Base-by-base conservation (phyloP, 2,888 invertebrate species). In the Hyalella azteca region DNA sequence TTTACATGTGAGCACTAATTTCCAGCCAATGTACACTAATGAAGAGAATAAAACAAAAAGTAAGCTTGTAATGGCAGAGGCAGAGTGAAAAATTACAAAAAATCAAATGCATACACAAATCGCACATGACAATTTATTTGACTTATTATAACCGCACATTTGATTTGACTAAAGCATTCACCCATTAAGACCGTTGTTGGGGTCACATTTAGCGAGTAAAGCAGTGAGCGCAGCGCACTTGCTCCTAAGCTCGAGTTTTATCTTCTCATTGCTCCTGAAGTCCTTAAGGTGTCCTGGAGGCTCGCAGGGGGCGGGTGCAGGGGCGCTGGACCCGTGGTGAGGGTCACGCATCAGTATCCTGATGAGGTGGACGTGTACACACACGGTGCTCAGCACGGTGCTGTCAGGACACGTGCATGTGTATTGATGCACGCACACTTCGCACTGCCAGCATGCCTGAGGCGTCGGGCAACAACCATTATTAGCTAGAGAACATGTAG, bases 361-460 rank as follows among this genome's bases (percentile, higher is more conserved):
- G n/a, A 75, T 75, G 26, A 75, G 45, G 75, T 75, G 75, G 5
- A 75, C 36, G 19, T 75, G 75, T 15, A 41, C 75, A 45, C 75
- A 75, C 1, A 75, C 45, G 5, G 75, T 75, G 5, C 41, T 41
- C 5, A 75, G 45, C 0, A 75, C 45, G 22, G 29, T 41, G 29
- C 75, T 75, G 75, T 75, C 75, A 11, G 45, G 36, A 45, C 75
- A 75, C 11, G 75, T 29, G n/a, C 75, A 75, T 5, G 75, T 13
- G 36, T 45, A 75, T 45, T 75, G 75, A 41, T 75, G 75, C 7
- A 45, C 75, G 19, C 75, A 75, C 41, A 75, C 75, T 26, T 45
- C 41, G 29, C 75, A 75, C 75, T 75, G 75, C 40, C 75, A 45
- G n/a, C 75, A 75, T 26, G 45, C 75, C 75, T 75, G 45, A 41